A percentile compares a stretch with the other conserved stretches of the same genome.
Conservation (phyloP, 2,113 vertebrate genomes). For the Archocentrus centrarchus region DNA sequence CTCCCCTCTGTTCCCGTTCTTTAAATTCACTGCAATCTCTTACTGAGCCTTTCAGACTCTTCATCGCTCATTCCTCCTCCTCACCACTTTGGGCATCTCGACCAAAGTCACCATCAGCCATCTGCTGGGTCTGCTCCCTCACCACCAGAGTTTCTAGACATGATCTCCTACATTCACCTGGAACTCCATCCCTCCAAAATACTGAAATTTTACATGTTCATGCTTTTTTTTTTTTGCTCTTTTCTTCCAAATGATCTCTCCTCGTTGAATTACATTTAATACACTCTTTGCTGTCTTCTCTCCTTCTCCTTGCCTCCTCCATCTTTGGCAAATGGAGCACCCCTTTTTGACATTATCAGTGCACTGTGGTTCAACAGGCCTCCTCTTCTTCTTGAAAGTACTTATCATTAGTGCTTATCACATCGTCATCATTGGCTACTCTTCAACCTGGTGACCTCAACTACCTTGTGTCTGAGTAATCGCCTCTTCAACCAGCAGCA, state of each 20-base stretch:
- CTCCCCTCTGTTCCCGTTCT: neutral
- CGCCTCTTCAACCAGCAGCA: neutral
- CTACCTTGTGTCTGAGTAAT: neutral
- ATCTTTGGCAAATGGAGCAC: neutral
- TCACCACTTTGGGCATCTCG: neutral
- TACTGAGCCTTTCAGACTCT: neutral
- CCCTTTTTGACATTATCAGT: neutral
- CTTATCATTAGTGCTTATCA: conserved; percentile 1
- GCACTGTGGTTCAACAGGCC: neutral
- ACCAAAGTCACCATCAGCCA: neutral
- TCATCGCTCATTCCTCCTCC: neutral
- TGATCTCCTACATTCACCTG: neutral
- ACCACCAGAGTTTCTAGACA: neutral
- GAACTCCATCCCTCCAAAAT: neutral
- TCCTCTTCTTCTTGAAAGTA: neutral
- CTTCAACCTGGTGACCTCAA: neutral
- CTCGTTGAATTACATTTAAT: neutral
- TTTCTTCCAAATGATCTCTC: neutral
- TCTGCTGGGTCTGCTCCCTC: neutral
- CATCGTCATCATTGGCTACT: neutral
- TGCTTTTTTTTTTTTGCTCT: neutral
- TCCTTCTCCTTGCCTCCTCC: neutral
- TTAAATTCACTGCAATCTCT: neutral
- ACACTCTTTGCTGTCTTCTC: neutral
- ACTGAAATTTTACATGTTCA: neutral